phyloP scores from a whole-genome alignment of 1,140 invertebrate species.

The Drosophila sp. region DNA sequence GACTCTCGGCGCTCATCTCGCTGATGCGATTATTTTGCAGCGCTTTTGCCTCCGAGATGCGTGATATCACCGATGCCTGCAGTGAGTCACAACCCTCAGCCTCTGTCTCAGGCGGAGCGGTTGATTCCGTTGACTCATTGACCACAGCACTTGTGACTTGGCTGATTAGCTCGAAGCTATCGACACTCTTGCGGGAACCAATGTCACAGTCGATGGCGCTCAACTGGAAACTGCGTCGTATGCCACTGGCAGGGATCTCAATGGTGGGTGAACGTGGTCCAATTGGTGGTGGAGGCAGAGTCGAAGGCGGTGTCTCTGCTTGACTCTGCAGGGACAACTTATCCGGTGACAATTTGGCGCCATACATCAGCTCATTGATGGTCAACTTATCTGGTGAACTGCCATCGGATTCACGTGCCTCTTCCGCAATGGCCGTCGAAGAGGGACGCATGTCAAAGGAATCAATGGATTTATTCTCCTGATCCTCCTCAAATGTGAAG shows the following conservation, averaged over 20 bases:
- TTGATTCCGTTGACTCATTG: conserved; percentile 31
- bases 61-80: conserved; percentile 78
- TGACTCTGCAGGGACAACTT: conserved; percentile 77
- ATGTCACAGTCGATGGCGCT: conserved; percentile 87
- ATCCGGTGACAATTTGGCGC: conserved; percentile 68
- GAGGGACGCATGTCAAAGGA: conserved; percentile 84
- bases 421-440: conserved; percentile 85
- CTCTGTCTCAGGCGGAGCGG: conserved; percentile 7
- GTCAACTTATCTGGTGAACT: conserved; percentile 72
- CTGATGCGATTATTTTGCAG: conserved; percentile 88
- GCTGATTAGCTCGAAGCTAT: conserved; percentile 80
- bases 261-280: conserved; percentile 87
- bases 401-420: conserved; percentile 79
- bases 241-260: conserved; percentile 85
- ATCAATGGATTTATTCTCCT: conserved; percentile 77
- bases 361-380: conserved; percentile 78
- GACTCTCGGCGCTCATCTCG: conserved; percentile 95
- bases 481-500: conserved; percentile 80
- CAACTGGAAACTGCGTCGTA: conserved; percentile 85
- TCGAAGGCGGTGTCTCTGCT: conserved; percentile 58
- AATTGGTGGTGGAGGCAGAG: conserved; percentile 30
- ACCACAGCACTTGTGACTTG: conserved; percentile 53
- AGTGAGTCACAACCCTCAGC: conserved; percentile 63
- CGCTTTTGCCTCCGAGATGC: conserved; percentile 80
- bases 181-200: conserved; percentile 86